Evolutionary conservation across 2,888 invertebrate species (phyloP), one percentile per base, ranked within the genome.

Genomic region (Phymatocera aterrima): DNA sequence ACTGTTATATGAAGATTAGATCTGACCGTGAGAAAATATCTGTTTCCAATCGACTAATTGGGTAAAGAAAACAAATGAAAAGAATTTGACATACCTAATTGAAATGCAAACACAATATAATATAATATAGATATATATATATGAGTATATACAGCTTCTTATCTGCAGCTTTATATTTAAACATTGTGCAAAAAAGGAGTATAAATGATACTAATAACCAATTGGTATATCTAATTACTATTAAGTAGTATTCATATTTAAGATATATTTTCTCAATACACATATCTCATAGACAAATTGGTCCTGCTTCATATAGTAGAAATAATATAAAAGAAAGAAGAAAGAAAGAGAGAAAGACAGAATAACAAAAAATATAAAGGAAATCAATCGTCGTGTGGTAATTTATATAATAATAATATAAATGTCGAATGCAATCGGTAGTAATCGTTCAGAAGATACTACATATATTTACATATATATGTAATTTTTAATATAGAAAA

Each of bases 221-320:
- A 81, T 60, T 83, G 82, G 80, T 83, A 82, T 83, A 81, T 83
- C 82, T 83, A 82, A 81, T 72, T 51, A 51, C 72, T 51, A 51
- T 51, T 40, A 57, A 28, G 37, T 80, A 81, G 81, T 82, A 81
- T 82, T 72, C 78, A 80, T 78, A 83, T 82, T 81, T 85, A 85
- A 85, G 84, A 85, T 86, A 86, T 85, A 87, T 86, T 87, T 87
- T 87, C 86, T 87, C 86, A 86, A 86, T 81, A 86, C 82, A 89
- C 88, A 89, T 89, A 89, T 89, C 89, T 86, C 85, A 85, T 75
- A 57, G 51, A 51, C 0, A 75, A 75, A 40, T 75, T 57, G 46
- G 37, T 57, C 75, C 75, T 21, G 75, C 57, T 75, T 57, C 75
- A 57, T 75, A n/a, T n/a, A n/a, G n/a, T n/a, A 72, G 72, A 10